Evolutionary conservation across 1,140 invertebrate genomes (phyloP).

Genomic region (Drosophila truncata): DNA sequence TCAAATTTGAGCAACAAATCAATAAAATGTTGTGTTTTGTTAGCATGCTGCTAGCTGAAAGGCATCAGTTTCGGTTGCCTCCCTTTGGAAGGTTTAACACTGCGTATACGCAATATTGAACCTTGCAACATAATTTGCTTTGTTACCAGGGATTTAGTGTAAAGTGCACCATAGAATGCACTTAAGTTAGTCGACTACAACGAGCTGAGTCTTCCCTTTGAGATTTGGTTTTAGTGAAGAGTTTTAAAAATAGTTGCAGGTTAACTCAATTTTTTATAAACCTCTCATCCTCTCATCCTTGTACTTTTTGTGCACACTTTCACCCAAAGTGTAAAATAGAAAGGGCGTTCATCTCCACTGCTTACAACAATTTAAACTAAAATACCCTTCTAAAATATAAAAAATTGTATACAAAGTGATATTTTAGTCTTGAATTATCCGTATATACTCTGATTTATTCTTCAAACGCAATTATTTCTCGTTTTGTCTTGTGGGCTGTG

Average conservation of each 20-base stretch:
- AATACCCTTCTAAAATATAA: neutral
- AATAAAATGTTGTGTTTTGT: constrained; percentile 55
- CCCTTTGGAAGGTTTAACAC: constrained; percentile 21
- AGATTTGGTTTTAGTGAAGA: neutral
- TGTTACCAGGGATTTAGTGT: constrained; percentile 7
- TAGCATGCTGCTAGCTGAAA: constrained; percentile 5
- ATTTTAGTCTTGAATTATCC: neutral
- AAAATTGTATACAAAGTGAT: neutral
- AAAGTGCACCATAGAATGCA: constrained; percentile 17
- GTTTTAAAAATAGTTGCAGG: neutral
- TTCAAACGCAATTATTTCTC: constrained; percentile 26
- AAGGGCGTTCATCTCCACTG: too few species aligned
- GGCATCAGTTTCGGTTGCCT: neutral
- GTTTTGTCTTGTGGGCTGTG: constrained; percentile 18
- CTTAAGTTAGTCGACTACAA: constrained; percentile 25
- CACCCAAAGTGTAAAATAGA: neutral
- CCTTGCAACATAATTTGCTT: constrained; percentile 4
- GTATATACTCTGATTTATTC: neutral
- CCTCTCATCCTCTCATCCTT: too few species aligned
- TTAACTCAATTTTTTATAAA: neutral
- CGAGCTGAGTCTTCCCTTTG: neutral
- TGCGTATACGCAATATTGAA: constrained; percentile 63
- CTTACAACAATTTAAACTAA: neutral
- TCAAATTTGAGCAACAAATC: constrained; percentile 70
- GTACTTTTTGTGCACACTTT: neutral